Conservation (phyloP, 2,113 vertebrate genomes). For the Hippoglossus stenolepis region DNA sequence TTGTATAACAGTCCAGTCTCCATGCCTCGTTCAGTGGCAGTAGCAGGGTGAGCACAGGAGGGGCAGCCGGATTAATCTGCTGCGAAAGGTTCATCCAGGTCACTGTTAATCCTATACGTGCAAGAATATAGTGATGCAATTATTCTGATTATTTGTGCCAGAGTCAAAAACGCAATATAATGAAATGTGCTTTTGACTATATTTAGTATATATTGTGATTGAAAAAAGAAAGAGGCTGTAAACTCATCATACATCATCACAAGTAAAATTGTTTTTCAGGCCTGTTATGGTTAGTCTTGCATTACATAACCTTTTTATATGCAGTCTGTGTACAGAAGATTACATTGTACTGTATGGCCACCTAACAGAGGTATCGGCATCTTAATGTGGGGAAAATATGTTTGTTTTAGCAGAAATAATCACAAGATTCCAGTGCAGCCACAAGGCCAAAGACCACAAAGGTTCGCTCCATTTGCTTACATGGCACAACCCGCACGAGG, state of each 20-base stretch:
- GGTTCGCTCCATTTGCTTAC: too few species aligned
- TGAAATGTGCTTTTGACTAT: background rate
- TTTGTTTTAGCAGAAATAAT: too few species aligned
- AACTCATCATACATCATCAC: background rate
- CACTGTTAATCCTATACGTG: background rate
- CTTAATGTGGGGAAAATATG: too few species aligned
- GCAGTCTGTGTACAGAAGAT: too few species aligned
- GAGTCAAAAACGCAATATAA: background rate
- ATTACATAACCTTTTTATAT: too few species aligned
- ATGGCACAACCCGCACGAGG: too few species aligned
- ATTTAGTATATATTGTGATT: background rate
- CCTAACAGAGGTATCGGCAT: too few species aligned
- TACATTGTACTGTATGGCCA: too few species aligned
- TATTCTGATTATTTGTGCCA: background rate
- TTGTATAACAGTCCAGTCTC: background rate
- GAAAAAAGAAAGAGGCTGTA: background rate
- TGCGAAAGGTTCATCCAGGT: conserved; percentile 26
- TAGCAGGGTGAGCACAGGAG: conserved; percentile 4
- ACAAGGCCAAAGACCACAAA: too few species aligned
- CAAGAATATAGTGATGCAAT: background rate
- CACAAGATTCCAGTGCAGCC: too few species aligned
- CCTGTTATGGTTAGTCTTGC: too few species aligned
- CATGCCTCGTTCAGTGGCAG: background rate
- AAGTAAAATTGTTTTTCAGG: too few species aligned
- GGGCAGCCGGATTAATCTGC: conserved; percentile 30